phyloP scores from a whole-genome alignment of 1,140 invertebrate species.

The Aporrectodea caliginosa region DNA sequence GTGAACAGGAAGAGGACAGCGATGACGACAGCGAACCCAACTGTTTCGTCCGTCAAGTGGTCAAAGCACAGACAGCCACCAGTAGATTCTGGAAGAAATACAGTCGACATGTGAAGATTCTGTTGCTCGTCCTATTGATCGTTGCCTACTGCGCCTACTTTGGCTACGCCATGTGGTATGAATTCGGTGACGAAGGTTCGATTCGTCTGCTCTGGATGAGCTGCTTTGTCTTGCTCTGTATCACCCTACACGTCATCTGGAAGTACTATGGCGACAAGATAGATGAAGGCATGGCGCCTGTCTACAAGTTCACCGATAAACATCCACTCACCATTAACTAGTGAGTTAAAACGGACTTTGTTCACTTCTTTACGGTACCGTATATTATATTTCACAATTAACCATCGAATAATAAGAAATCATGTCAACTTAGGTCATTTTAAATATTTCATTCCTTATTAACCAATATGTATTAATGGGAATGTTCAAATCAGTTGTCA shows the following conservation, averaged over 20 bases:
- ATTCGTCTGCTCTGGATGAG: slow-evolving; percentile 20
- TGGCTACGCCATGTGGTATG: slow-evolving; percentile 5
- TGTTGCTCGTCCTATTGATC: neutral
- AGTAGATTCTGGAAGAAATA: neutral
- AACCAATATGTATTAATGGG: too few relatives aligned
- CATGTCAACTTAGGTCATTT: too few relatives aligned
- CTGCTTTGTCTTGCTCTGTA: neutral
- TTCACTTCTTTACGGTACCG: too few relatives aligned
- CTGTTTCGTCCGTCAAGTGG: slow-evolving; percentile 5
- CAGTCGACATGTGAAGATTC: neutral
- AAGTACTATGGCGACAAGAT: slow-evolving; percentile 9
- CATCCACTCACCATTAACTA: slow-evolving; percentile 7
- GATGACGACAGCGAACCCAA: slow-evolving; percentile 11
- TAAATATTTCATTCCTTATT: too few relatives aligned
- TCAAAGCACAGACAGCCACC: neutral
- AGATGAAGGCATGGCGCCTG: neutral
- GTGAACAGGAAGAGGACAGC: neutral
- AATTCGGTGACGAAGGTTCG: slow-evolving; percentile 13
- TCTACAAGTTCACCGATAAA: neutral
- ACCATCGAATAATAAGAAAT: too few relatives aligned
- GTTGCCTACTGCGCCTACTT: slow-evolving; percentile 17
- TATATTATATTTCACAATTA: too few relatives aligned
- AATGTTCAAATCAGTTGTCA: too few relatives aligned
- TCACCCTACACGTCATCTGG: neutral
- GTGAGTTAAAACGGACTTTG: too few relatives aligned